These are phyloP conservation scores for Cheilosia vernalis DNA, from an alignment of 2,888 invertebrate species.

Conservation along the genomic window DNA sequence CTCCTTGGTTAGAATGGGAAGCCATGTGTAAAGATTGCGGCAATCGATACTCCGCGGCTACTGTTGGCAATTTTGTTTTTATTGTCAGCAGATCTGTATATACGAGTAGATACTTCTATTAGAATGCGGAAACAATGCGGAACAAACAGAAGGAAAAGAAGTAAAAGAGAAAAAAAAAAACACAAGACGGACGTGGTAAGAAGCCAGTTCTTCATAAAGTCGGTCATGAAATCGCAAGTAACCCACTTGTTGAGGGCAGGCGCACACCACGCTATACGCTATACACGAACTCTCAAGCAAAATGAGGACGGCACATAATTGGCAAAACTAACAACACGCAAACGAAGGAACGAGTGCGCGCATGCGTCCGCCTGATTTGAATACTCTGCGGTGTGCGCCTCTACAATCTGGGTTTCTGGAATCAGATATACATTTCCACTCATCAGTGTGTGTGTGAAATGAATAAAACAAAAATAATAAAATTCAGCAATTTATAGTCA, in stretches of 20 bases:
- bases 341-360: constrained; percentile 46
- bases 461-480: constrained; percentile 12
- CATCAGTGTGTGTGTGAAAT: not conserved
- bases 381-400: constrained; percentile 31
- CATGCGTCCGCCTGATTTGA: constrained; percentile 59
- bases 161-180: constrained; percentile 30
- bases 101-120: not conserved
- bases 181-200: constrained; percentile 36
- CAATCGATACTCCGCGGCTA: constrained; percentile 28
- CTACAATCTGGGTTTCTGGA: constrained; percentile 70
- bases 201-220: constrained; percentile 77
- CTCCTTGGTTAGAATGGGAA: constrained; percentile 61
- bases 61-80: not conserved
- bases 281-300: constrained; percentile 36
- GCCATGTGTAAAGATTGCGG: constrained; percentile 68
- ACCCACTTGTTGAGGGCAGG: constrained; percentile 79
- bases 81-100: constrained; percentile 14
- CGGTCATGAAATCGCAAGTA: constrained; percentile 83
- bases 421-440: constrained; percentile 37
- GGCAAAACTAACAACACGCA: constrained; percentile 76
- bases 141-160: constrained; percentile 38
- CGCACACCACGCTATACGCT: constrained; percentile 6
- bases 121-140: constrained; percentile 74
- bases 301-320: constrained; percentile 76
- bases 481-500: constrained; percentile 30